These are phyloP conservation scores for Latrodectus geometricus DNA, from an alignment of 1,140 invertebrate species.

Conservation along the genomic window DNA sequence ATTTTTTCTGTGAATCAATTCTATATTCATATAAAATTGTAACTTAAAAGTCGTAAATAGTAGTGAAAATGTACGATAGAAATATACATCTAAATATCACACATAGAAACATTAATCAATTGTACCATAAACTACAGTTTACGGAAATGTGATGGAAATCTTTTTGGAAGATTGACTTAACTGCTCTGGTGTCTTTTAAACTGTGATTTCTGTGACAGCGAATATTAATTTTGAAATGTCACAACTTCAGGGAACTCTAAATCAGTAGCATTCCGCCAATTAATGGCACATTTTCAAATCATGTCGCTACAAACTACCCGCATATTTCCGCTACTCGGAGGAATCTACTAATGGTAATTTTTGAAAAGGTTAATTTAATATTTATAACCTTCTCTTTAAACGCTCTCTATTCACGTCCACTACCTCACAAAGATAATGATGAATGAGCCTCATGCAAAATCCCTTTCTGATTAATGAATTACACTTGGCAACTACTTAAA, in stretches of 20 bases:
- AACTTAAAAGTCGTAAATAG: too few species aligned
- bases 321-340: not conserved
- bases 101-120: too few species aligned
- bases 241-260: not conserved
- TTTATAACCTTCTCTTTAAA: not conserved
- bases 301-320: not conserved
- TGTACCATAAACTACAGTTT: too few species aligned
- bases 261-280: not conserved
- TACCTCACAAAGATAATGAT: not conserved
- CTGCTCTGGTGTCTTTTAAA: too few species aligned
- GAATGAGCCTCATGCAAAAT: not conserved
- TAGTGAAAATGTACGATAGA: too few species aligned
- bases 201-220: too few species aligned
- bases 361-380: conserved; percentile 1
- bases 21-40: too few species aligned
- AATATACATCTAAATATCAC: too few species aligned
- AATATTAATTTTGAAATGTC: not conserved
- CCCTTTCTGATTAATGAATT: not conserved
- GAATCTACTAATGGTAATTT: not conserved
- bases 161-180: too few species aligned
- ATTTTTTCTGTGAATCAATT: too few species aligned
- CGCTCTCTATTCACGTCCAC: not conserved
- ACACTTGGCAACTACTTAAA: not conserved
- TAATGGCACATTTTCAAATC: not conserved
- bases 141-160: too few species aligned